These are phyloP conservation scores for Temnothorax longispinosus DNA, from an alignment of 1,140 invertebrate genomes.

Conservation along the genomic window DNA sequence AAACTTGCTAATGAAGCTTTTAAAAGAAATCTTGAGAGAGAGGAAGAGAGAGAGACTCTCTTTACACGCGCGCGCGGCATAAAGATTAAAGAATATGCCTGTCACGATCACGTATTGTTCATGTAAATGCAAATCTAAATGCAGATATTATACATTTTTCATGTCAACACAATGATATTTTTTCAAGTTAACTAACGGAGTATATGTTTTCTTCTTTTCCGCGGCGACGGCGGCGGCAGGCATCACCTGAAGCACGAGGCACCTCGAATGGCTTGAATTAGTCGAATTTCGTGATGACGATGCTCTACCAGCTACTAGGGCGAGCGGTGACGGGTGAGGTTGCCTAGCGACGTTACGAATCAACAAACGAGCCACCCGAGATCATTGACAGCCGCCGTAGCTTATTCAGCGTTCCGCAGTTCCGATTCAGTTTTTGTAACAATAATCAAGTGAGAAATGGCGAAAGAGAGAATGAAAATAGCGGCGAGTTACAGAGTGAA, in stretches of 20 bases:
- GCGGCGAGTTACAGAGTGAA: slow-evolving; percentile 84
- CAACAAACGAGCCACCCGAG: slow-evolving; percentile 56
- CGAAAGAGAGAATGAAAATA: slow-evolving; percentile 76
- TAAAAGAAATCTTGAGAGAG: neutral
- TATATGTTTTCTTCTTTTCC: neutral
- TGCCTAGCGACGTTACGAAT: slow-evolving; percentile 55
- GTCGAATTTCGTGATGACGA: neutral
- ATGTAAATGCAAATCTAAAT: neutral
- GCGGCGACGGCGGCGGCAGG: no score
- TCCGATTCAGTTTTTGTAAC: slow-evolving; percentile 17
- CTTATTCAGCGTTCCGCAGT: neutral
- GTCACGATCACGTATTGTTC: slow-evolving; percentile 24
- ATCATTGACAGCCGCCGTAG: slow-evolving; percentile 24
- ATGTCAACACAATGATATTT: slow-evolving; percentile 1
- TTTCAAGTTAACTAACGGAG: neutral
- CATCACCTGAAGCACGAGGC: no score
- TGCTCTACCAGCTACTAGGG: neutral
- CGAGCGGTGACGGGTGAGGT: neutral
- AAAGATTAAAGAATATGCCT: neutral
- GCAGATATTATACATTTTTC: neutral
- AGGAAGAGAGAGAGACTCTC: neutral
- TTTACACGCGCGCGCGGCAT: neutral
- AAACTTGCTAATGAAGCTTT: slow-evolving; percentile 40
- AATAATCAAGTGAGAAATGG: slow-evolving; percentile 46
- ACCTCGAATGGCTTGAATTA: no score